Conservation (phyloP, 2,797 vertebrate genomes). For the Phyllotis vaccarum region DNA sequence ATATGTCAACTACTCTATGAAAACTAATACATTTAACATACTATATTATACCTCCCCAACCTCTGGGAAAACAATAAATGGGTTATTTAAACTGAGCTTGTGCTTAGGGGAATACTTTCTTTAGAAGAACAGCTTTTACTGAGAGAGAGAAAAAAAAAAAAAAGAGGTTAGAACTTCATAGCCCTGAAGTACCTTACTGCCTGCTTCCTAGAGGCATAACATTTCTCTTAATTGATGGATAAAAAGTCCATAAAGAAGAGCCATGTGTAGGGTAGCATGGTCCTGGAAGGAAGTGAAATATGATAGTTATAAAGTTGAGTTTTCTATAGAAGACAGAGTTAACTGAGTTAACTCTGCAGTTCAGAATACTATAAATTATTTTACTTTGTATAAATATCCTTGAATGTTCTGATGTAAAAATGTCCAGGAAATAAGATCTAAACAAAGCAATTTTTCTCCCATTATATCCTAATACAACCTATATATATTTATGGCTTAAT, state of each 20-base stretch:
- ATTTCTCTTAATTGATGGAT: slow-evolving; percentile 14
- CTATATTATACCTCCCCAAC: not conserved
- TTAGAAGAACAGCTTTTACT: slow-evolving; percentile 44
- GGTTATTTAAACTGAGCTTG: slow-evolving; percentile 40
- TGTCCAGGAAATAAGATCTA: slow-evolving; percentile 43
- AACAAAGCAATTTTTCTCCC: slow-evolving; percentile 58
- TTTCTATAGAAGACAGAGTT: slow-evolving; percentile 61
- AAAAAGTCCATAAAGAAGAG: slow-evolving; percentile 30
- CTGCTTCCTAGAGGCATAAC: not conserved
- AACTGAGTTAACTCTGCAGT: slow-evolving; percentile 69
- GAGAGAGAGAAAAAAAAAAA: not conserved
- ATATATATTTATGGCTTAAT: slow-evolving; percentile 13
- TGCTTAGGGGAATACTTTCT: slow-evolving; percentile 57
- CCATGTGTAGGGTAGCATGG: not conserved
- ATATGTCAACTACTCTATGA: slow-evolving; percentile 23
- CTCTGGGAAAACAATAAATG: slow-evolving; percentile 49
- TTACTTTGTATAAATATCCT: slow-evolving; percentile 60
- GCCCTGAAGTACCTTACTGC: not conserved
- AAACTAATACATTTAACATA: slow-evolving; percentile 58
- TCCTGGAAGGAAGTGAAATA: slow-evolving; percentile 48
- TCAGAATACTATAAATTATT: slow-evolving; percentile 45
- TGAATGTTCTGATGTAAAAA: slow-evolving; percentile 57
- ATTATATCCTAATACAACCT: slow-evolving; percentile 53
- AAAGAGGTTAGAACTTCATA: slow-evolving; percentile 30
- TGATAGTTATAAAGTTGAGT: slow-evolving; percentile 58